Base-by-base conservation (phyloP, 2,888 invertebrate species). In the Octodonta nipae region DNA sequence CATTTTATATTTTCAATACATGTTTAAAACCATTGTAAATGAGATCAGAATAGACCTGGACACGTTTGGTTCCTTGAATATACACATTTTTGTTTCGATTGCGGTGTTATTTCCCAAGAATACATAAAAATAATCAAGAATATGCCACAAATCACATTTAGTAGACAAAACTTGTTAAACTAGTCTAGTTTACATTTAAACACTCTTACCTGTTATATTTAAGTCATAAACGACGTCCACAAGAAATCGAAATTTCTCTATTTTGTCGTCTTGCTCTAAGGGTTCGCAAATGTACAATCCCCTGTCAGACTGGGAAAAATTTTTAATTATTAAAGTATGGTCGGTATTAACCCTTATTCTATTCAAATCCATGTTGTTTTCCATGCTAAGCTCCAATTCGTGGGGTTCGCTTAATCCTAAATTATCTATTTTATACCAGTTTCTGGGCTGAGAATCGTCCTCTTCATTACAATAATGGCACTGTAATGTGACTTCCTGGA, bases 281-380 rank as follows among this genome's bases (percentile, higher is more conserved):
- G 64, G 61, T 37, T 61, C 58, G 37, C 71, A 71, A 32, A 58
- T 62, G 51, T 71, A 71, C 42, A 68, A 52, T 1, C 68, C 69
- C 3, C 55, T 48, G 43, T 71, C 70, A 4, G 51, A 37, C 1
- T 29, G 15, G 1, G 52, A 46, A 11, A 69, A 50, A 39, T 62
- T 54, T 35, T 53, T 55, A 26, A 71, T 60, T 3, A 64, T 56
- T 26, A 71, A 52, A 15, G 64, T 60, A 40, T 66, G 65, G 7
- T 66, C 62, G 1, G 54, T 42, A 26, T 55, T 65, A 12, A 66
- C 55, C 17, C 57, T 53, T 12, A 70, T 46, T 45, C 64, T 52
- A 40, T 66, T 68, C 2, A 53, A 41, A 0, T 57, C 53, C 20
- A 49, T 40, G 34, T 69, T 62, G 38, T 64, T 66, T 26, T 63